phyloP scores from a whole-genome alignment of 2,888 invertebrate genomes.

The Linnaemya vulpina region DNA sequence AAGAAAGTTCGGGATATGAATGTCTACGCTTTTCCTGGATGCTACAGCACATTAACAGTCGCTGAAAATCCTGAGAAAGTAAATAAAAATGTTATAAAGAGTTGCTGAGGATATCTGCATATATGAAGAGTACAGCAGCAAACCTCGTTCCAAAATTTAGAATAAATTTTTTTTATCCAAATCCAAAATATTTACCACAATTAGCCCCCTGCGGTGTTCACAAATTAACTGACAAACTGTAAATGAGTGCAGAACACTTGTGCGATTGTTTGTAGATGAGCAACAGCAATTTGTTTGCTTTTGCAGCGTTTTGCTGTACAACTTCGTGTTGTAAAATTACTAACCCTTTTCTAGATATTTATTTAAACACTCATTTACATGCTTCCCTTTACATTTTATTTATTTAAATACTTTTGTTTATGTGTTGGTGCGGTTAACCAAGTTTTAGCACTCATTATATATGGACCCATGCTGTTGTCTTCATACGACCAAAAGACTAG shows the following conservation, averaged over 20 bases:
- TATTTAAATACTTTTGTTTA: conserved; percentile 47
- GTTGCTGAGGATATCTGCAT: too few species aligned
- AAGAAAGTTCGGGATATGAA: too few species aligned
- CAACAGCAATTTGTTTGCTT: conserved; percentile 4
- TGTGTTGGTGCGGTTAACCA: conserved; percentile 66
- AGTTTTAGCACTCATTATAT: conserved; percentile 66
- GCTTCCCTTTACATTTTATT: conserved; percentile 8
- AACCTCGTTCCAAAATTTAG: too few species aligned
- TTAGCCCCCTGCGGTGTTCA: too few species aligned
- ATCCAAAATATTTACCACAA: too few species aligned
- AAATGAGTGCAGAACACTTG: not conserved
- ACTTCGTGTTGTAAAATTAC: conserved; percentile 6
- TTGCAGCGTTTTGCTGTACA: not conserved
- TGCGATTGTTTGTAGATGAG: not conserved
- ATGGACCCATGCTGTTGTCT: conserved; percentile 45
- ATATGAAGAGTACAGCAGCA: too few species aligned
- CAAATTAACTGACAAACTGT: not conserved
- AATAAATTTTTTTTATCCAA: too few species aligned
- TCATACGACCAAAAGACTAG: not conserved
- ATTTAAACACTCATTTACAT: not conserved
- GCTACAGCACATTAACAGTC: too few species aligned
- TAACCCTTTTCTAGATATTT: not conserved
- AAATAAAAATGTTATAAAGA: too few species aligned
- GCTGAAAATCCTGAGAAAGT: too few species aligned
- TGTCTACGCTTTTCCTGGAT: too few species aligned